phyloP scores from a whole-genome alignment of 2,113 vertebrate genomes.

The Canis aureus region DNA sequence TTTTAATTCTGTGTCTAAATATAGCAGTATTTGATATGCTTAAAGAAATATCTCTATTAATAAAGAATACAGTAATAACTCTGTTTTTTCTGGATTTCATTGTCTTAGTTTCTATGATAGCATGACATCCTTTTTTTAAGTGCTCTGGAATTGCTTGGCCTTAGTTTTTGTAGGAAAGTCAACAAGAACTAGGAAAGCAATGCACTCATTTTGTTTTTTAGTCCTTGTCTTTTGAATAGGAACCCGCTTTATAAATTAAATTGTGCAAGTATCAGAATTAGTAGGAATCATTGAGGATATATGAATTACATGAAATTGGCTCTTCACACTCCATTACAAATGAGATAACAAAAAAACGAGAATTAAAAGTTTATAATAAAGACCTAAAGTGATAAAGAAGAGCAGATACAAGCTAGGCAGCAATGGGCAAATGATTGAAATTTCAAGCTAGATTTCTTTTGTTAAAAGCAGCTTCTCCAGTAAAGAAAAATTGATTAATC shows the following conservation, averaged over 20 bases:
- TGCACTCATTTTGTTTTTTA: slow-evolving; percentile 35
- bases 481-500: slow-evolving; percentile 80
- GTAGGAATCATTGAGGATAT: not conserved
- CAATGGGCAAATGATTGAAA: slow-evolving; percentile 56
- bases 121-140: slow-evolving; percentile 41
- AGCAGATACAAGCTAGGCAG: not conserved
- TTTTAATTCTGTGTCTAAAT: slow-evolving; percentile 52
- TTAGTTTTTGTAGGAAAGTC: slow-evolving; percentile 43
- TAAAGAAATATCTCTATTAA: slow-evolving; percentile 27
- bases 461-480: slow-evolving; percentile 64
- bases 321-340: slow-evolving; percentile 41
- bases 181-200: slow-evolving; percentile 50
- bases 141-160: not conserved
- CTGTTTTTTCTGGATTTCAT: slow-evolving; percentile 11
- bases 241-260: slow-evolving; percentile 49
- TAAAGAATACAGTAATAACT: not conserved
- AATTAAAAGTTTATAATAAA: slow-evolving; percentile 66
- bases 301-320: slow-evolving; percentile 41
- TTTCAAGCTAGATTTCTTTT: slow-evolving; percentile 72
- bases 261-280: slow-evolving; percentile 52
- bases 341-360: not conserved
- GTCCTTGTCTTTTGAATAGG: slow-evolving; percentile 28
- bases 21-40: not conserved
- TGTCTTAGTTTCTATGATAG: slow-evolving; percentile 9
- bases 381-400: slow-evolving; percentile 1